phyloP scores from a whole-genome alignment of 2,797 vertebrate species.

The Paguma larvata region DNA sequence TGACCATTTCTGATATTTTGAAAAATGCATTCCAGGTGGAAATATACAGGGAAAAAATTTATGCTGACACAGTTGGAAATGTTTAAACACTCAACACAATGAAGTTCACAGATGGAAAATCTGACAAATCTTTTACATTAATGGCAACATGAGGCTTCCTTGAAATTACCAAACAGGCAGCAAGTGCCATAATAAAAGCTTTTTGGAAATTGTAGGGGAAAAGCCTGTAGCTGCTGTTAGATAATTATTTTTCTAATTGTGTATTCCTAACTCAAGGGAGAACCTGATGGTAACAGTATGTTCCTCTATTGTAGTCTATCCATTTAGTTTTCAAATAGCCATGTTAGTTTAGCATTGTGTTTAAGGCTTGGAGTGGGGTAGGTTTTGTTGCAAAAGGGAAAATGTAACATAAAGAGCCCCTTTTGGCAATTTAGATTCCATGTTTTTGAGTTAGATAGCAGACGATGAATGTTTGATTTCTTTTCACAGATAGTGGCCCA shows the following conservation, averaged over 20 bases:
- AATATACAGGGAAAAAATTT: conserved; percentile 58
- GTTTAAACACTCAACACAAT: conserved; percentile 71
- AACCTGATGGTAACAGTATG: conserved; percentile 58
- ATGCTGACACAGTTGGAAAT: conserved; percentile 70
- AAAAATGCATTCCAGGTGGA: conserved; percentile 63
- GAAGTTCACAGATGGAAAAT: conserved; percentile 66
- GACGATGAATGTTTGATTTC: conserved; percentile 72
- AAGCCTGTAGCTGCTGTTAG: conserved; percentile 38
- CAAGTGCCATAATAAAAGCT: conserved; percentile 54
- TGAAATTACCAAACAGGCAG: conserved; percentile 70
- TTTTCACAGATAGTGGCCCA: conserved; percentile 68
- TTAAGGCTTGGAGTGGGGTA: conserved; percentile 22
- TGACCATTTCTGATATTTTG: conserved; percentile 56
- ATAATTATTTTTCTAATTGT: conserved; percentile 70
- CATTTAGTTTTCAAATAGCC: conserved; percentile 69
- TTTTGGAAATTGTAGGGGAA: conserved; percentile 57
- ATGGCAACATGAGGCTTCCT: not conserved
- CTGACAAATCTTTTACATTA: conserved; percentile 60
- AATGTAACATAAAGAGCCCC: conserved; percentile 49
- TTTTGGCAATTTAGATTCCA: conserved; percentile 59
- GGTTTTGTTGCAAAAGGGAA: conserved; percentile 66
- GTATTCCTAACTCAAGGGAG: not conserved
- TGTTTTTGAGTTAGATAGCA: conserved; percentile 68
- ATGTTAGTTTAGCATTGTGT: conserved; percentile 33
- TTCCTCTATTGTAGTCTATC: conserved; percentile 18